These are phyloP conservation scores for Stenodera caucasica DNA, from an alignment of 2,888 invertebrate genomes.

Conservation along the genomic window DNA sequence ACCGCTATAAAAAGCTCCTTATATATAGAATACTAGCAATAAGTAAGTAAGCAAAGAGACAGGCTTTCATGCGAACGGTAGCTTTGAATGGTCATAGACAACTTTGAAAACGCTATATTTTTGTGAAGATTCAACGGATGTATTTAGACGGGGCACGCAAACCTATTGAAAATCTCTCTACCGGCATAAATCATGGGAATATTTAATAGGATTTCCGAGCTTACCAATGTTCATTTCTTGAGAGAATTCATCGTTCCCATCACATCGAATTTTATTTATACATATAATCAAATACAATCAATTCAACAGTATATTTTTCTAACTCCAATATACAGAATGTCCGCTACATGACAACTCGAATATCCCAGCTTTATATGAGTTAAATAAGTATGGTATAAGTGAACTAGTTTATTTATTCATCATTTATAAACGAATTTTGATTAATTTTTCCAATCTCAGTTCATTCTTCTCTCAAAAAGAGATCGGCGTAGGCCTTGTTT, in stretches of 20 bases:
- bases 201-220: slow-evolving; percentile 39
- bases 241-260: slow-evolving; percentile 10
- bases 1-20: slow-evolving; percentile 42
- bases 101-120: slow-evolving; percentile 43
- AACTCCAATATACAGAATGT: too few species aligned
- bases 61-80: slow-evolving; percentile 41
- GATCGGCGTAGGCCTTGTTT: too few species aligned
- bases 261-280: not conserved
- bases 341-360: too few species aligned
- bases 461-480: too few species aligned
- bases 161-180: slow-evolving; percentile 37
- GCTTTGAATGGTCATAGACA: slow-evolving; percentile 46
- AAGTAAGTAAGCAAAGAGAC: slow-evolving; percentile 50
- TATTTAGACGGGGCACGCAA: slow-evolving; percentile 38
- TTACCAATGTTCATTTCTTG: slow-evolving; percentile 32
- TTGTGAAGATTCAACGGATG: slow-evolving; percentile 34
- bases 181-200: slow-evolving; percentile 37
- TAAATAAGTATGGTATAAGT: too few species aligned
- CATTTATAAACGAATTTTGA: too few species aligned
- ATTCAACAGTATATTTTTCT: slow-evolving; percentile 7
- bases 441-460: too few species aligned
- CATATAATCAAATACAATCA: slow-evolving; percentile 5
- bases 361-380: too few species aligned
- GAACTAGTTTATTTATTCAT: too few species aligned
- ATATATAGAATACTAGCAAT: slow-evolving; percentile 43